Base-by-base conservation (phyloP, 2,797 vertebrate species). In the Thripadectes ignobilis region DNA sequence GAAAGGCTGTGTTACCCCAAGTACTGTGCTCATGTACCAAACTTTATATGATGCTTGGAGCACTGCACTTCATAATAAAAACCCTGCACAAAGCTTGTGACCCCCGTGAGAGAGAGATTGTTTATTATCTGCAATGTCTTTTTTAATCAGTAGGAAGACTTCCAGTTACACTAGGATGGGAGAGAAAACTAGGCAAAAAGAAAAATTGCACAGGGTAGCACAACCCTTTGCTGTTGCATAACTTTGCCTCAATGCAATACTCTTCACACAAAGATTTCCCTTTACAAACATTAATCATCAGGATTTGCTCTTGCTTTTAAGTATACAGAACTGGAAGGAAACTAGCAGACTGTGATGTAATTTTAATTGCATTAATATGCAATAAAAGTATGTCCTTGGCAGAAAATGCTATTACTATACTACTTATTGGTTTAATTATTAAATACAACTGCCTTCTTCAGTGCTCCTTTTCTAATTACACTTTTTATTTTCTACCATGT, bases 291-390 rank as follows among this genome's bases (percentile, higher is more conserved):
- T 82, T 62, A 75, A 91, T 91, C 87, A 88, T n/a, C 58, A 76
- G 65, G 11, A 71, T 90, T 85, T 90, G 83, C 36, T 73, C 41
- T 72, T 91, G 61, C 41, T 85, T 89, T 94, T 92, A 82, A 89
- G 54, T n/a, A 17, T 65, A 54, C 62, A 92, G 71, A 68, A 88
- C 72, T 82, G 75, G 85, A 63, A 73, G 63, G 82, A 96, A 97
- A 94, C 92, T 67, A 95, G 61, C 30, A 96, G 89, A 94, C 85
- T 89, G 68, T 62, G 84, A 94, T 93, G 76, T 91, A 65, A 94
- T 69, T 97, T 96, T 95, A 94, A 95, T 95, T 97, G 89, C 88
- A 96, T 96, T 96, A 97, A 95, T 67, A 97, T 81, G 80, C 58
- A 95, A 77, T 81, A 93, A 93, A 89, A 96, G 66, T 92, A 63